Evolutionary conservation across 2,113 vertebrate genomes (phyloP), one percentile per base, ranked within the genome.

Genomic region (Ptyas mucosa): DNA sequence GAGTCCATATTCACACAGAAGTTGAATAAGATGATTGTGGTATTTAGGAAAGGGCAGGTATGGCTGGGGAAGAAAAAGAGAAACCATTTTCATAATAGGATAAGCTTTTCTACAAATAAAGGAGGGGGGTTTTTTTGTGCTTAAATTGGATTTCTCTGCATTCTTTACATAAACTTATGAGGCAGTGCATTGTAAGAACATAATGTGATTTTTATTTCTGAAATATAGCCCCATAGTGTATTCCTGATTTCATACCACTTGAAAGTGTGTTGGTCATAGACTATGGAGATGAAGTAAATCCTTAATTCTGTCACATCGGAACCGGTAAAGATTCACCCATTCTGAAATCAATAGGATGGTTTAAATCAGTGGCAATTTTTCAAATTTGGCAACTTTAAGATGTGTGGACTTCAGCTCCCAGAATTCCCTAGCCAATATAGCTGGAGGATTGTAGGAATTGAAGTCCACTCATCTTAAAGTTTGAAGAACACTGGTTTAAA

Each of bases 81-180:
- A 61, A 92, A 93, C 94, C 88, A 49, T 15, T 20, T 90, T 94
- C 23, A 92, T 94, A 93, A 93, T 9, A 93, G 34, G 8, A 29
- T 92, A 95, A 46, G 29, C 18, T 94, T 95, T 93, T 93, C 95
- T 95, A 92, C 87, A 69, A 93, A 87, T 90, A 94, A 95, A 92
- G 8, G 23, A 46, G 23, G 8, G 23, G 5, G 23, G 1, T 95
- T 93, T 64, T 94, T 95, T 94, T n/a, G 94, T 93, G 43, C 87
- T 75, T 92, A 90, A 93, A 90, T 96, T 52, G n/a, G 53, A 53
- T 8, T n/a, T 46, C 57, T 57, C 54, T 91, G 58, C 39, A 88
- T 96, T 94, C 52, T 89, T 88, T 87, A 51, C 49, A 58, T 39
- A 95, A 88, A 3, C 94, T 21, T 57, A 18, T 58, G 88, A 9